phyloP scores from a whole-genome alignment of 2,113 vertebrate species.

The Chaetodon auriga region DNA sequence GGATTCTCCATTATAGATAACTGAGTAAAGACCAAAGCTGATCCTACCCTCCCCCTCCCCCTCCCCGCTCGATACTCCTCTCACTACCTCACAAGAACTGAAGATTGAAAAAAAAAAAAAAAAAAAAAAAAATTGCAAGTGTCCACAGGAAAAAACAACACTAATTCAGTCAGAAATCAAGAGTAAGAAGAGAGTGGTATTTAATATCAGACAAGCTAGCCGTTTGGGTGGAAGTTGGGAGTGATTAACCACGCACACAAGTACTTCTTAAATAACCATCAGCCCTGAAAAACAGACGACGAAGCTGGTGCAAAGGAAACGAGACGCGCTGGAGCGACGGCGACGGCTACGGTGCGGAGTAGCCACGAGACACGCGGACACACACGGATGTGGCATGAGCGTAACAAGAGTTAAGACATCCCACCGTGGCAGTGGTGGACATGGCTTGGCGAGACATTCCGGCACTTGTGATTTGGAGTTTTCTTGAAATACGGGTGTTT shows the following conservation, averaged over 20 bases:
- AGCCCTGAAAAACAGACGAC: constrained; percentile 68
- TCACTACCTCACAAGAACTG: constrained; percentile 67
- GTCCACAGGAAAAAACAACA: constrained; percentile 77
- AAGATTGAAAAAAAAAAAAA: constrained; percentile 55
- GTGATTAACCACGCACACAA: constrained; percentile 62
- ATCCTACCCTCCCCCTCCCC: constrained; percentile 24
- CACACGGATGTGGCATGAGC: constrained; percentile 59
- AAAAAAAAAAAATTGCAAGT: constrained; percentile 60
- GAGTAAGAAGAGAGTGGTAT: constrained; percentile 70
- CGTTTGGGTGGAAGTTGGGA: constrained; percentile 65
- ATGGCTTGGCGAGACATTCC: constrained; percentile 84
- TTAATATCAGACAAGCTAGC: constrained; percentile 72
- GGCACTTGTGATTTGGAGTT: constrained; percentile 86
- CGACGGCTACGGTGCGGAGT: constrained; percentile 44
- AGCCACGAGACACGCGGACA: constrained; percentile 59
- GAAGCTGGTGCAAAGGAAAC: constrained; percentile 74
- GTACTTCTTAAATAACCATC: constrained; percentile 61
- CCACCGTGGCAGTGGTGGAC: constrained; percentile 72
- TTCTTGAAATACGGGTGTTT: constrained; percentile 62
- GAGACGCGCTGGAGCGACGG: constrained; percentile 43
- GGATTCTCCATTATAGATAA: constrained; percentile 79
- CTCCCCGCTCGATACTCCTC: constrained; percentile 40
- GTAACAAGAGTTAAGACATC: constrained; percentile 82
- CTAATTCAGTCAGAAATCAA: constrained; percentile 76
- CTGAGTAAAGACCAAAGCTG: constrained; percentile 72